phyloP scores from a whole-genome alignment of 2,888 invertebrate species.

The Girardia tigrina region DNA sequence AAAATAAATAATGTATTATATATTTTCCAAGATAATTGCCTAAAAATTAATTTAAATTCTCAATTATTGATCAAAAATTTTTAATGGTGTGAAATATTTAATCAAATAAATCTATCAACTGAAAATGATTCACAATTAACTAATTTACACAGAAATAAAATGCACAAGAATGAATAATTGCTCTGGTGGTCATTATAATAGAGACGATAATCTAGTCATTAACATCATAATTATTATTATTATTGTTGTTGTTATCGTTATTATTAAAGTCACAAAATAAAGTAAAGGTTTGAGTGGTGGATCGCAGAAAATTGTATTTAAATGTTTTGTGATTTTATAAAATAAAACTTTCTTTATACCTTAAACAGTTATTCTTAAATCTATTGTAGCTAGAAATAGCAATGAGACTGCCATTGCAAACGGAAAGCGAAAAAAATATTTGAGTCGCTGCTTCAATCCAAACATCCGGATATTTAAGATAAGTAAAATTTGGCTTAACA shows the following conservation, averaged over 20 bases:
- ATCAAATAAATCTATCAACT: too few species aligned
- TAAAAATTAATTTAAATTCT: too few species aligned
- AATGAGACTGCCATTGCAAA: slow-evolving; percentile 47
- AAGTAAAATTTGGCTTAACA: slow-evolving; percentile 64
- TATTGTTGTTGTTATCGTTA: neutral
- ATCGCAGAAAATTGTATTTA: too few species aligned
- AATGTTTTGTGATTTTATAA: too few species aligned
- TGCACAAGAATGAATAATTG: neutral
- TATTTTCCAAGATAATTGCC: too few species aligned
- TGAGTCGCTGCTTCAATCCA: slow-evolving; percentile 47
- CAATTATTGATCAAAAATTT: too few species aligned
- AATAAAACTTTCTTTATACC: too few species aligned
- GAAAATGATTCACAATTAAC: neutral
- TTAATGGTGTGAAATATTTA: too few species aligned
- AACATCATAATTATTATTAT: neutral
- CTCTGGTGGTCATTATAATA: neutral
- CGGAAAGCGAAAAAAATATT: slow-evolving; percentile 46
- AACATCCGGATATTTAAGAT: slow-evolving; percentile 55
- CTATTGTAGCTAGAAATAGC: slow-evolving; percentile 48
- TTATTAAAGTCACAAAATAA: too few species aligned
- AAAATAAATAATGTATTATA: too few species aligned
- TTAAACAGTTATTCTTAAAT: slow-evolving; percentile 46
- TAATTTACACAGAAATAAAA: neutral
- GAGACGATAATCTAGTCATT: neutral
- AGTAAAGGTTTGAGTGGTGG: too few species aligned